Percentiles rank a stretch among this genome's conserved stretches.
These are phyloP conservation scores for Eutolmus rufibarbis DNA, from an alignment of 2,888 invertebrate genomes.

Conservation along the genomic window DNA sequence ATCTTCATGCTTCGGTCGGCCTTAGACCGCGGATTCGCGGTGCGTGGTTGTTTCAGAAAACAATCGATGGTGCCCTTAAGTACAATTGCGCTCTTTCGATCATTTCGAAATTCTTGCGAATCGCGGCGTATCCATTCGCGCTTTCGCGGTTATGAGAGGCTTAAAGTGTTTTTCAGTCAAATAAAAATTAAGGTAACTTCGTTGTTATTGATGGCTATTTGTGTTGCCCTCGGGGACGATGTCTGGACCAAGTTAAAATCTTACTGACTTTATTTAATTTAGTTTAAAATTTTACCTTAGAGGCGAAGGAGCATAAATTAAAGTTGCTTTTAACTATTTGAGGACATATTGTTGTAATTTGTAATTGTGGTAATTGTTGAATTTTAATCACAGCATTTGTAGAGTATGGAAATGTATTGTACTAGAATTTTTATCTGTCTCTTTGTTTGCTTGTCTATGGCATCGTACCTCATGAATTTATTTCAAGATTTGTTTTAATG, in stretches of 20 bases:
- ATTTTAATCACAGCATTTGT: too few relatives aligned
- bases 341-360: too few relatives aligned
- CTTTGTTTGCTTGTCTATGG: too few relatives aligned
- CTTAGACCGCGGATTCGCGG: background rate
- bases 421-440: too few relatives aligned
- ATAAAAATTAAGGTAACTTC: slow-evolving; percentile 25
- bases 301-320: too few relatives aligned
- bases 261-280: background rate
- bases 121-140: background rate
- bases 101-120: background rate
- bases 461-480: too few relatives aligned
- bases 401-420: too few relatives aligned
- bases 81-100: background rate
- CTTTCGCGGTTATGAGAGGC: background rate
- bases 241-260: background rate
- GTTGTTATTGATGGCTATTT: slow-evolving; percentile 30
- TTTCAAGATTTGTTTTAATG: too few relatives aligned
- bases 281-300: background rate
- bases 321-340: too few relatives aligned
- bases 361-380: too few relatives aligned
- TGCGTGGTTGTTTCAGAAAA: slow-evolving; percentile 8
- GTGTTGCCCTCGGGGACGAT: background rate
- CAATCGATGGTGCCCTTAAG: slow-evolving; percentile 35
- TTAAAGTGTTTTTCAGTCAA: background rate
- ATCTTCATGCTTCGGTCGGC: background rate